Base-by-base conservation (phyloP, 2,797 vertebrate species). In the Anisognathus igniventris region DNA sequence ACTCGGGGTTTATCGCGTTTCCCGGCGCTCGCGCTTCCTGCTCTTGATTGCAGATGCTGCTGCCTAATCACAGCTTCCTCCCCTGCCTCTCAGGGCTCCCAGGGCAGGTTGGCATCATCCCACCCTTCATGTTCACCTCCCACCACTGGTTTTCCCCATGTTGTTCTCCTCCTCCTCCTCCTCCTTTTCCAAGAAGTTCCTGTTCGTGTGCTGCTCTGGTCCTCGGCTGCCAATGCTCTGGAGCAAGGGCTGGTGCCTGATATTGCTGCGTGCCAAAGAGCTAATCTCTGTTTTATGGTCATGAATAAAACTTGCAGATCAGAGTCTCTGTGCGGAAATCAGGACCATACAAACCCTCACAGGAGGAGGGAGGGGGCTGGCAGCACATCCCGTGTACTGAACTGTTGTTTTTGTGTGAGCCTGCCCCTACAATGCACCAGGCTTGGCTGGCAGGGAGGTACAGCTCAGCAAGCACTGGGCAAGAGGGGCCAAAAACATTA, bases 201-300 rank as follows among this genome's bases (percentile, higher is more conserved):
- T 60, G 64, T 71, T 54, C 1, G 0, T 39, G 53, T 40, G n/a
- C 81, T 14, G 74, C 16, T 61, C 86, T 58, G n/a, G 56, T 48
- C 44, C 67, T 79, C 0, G 2, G 73, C 83, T 90, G 92, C 80
- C 77, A 92, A 19, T 1, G 16, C 67, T 81, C 44, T 30, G 74
- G 33, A 85, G 62, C 2, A 1, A 87, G 90, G 81, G 75, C 78
- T 92, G 93, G 84, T 93, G 84, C 78, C 80, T 84, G 64, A 42
- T 57, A 8, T 6, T 94, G 84, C 89, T 95, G 94, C 89, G 35
- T 94, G 92, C 82, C 94, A 75, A 97, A 97, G 93, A 92, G 64
- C 68, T 97, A 88, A 96, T 96, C 96, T 93, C 68, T 93, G 84
- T 13, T 93, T 95, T 94, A 96, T 87, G 93, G 89, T 80, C 50